Percentiles rank a stretch among this genome's conserved stretches.
These are phyloP conservation scores for Climacteris rufus DNA, from an alignment of 2,113 vertebrate species.

Conservation along the genomic window DNA sequence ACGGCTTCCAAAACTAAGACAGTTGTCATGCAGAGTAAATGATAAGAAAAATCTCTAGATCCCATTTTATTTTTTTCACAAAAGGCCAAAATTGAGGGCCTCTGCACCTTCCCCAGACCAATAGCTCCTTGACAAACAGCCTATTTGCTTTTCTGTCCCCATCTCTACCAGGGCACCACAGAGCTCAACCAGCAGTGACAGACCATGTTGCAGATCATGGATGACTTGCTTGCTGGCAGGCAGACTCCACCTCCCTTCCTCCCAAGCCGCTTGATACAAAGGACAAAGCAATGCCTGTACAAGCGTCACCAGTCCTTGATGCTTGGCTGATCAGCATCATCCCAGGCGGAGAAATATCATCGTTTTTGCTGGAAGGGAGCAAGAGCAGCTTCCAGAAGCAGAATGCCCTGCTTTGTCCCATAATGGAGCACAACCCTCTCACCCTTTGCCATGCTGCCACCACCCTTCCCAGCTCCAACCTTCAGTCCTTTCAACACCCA, in stretches of 20 bases:
- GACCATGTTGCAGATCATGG: background rate
- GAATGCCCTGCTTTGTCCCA: slow-evolving; percentile 42
- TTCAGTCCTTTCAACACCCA: slow-evolving; percentile 49
- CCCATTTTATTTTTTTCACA: background rate
- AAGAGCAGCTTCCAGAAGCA: background rate
- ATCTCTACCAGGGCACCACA: background rate
- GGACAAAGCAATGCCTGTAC: slow-evolving; percentile 23
- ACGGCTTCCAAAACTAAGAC: background rate
- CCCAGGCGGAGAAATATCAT: background rate
- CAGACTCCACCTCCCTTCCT: background rate
- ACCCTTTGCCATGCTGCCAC: slow-evolving; percentile 18
- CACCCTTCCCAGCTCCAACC: background rate
- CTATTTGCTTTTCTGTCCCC: background rate
- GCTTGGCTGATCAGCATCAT: background rate
- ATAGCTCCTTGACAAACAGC: background rate
- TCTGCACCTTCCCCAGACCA: background rate
- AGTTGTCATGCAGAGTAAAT: background rate
- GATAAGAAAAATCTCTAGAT: background rate
- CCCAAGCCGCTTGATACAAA: background rate
- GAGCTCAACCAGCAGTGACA: background rate
- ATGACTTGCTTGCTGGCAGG: background rate
- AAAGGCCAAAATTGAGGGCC: background rate
- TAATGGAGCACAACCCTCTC: background rate
- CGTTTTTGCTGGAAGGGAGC: background rate
- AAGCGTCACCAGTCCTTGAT: background rate